Conservation (phyloP, 2,797 vertebrate species). For the Paramormyrops hopkinsi region DNA sequence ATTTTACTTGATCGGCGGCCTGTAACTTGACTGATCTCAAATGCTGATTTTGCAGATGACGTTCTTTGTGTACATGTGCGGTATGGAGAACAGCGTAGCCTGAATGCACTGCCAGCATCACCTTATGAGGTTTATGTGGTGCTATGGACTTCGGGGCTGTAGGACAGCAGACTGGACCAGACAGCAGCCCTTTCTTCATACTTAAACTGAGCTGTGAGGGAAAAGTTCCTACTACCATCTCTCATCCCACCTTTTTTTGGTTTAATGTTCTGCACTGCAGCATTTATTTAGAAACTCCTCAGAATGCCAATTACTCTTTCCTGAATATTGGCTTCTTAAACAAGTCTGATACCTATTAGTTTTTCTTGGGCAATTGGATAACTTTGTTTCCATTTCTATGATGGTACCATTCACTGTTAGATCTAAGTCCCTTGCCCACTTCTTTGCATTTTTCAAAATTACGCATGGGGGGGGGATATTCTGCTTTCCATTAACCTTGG, state of each 20-base stretch:
- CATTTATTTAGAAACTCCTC: not conserved
- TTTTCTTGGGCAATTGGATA: not conserved
- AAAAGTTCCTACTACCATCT: not conserved
- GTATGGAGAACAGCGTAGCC: not conserved
- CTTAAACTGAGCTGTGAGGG: not conserved
- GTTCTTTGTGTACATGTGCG: not conserved
- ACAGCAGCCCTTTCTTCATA: not conserved
- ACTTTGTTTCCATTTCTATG: not conserved
- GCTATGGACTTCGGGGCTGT: not conserved
- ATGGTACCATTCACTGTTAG: not conserved
- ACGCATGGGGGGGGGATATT: not conserved
- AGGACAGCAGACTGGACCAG: not conserved
- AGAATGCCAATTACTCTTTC: not conserved
- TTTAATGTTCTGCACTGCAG: not conserved
- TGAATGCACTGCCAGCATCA: not conserved
- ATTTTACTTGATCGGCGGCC: not conserved
- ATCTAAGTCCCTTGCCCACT: not conserved
- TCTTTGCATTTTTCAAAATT: not conserved
- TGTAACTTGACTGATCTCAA: not conserved
- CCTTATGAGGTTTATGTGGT: not conserved
- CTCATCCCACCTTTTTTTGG: not conserved
- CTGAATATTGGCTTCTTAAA: not conserved
- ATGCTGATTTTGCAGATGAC: not conserved
- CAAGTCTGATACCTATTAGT: not conserved
- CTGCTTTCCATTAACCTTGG: not conserved